phyloP scores from a whole-genome alignment of 2,113 vertebrate species.

The Greenwoodochromis staneri region DNA sequence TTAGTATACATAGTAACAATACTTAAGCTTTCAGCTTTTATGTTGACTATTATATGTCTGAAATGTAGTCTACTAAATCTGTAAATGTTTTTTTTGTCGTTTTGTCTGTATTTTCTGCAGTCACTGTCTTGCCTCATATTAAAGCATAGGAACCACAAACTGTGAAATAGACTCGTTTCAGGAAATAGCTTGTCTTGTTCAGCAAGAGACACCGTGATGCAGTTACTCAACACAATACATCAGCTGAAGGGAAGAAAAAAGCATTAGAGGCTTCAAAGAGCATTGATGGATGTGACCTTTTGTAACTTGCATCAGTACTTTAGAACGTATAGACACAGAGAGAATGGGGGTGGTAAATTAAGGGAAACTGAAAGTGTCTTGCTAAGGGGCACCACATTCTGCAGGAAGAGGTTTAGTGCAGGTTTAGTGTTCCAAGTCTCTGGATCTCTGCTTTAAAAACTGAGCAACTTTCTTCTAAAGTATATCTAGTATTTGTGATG shows the following conservation, averaged over 20 bases:
- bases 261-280: background rate
- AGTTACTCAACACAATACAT: background rate
- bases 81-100: accelerated
- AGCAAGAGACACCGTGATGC: background rate
- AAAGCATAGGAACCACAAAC: background rate
- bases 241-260: background rate
- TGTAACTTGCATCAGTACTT: background rate
- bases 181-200: slow-evolving; percentile 34
- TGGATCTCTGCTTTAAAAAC: background rate
- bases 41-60: background rate
- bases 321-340: background rate
- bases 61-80: background rate
- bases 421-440: background rate
- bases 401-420: background rate
- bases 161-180: slow-evolving; percentile 6
- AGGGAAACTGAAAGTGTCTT: background rate
- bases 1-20: background rate
- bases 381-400: background rate
- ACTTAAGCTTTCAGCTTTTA: background rate
- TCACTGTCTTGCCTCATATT: background rate
- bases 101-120: background rate
- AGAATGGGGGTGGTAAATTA: background rate
- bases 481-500: background rate
- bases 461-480: accelerated
- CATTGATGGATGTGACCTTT: background rate